Evolutionary conservation across 1,140 invertebrate species (phyloP), one percentile per base, ranked within the genome.

Genomic region (Radopholus similis): DNA sequence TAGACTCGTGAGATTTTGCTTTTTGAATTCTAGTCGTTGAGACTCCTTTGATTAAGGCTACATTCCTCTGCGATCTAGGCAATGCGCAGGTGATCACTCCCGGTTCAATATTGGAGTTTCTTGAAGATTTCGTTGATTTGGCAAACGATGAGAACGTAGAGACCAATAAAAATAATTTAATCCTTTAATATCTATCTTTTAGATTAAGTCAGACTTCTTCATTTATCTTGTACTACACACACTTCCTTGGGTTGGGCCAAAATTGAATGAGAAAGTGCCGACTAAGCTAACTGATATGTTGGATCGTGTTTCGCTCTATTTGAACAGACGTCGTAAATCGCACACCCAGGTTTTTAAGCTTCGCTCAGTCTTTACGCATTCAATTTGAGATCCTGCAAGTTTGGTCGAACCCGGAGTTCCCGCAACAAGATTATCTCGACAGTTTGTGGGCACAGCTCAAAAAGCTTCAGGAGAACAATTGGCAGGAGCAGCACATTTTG

Each of bases 341-440:
- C 74, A 80, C 49, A 21, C 77, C 4, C 21, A 38, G 26, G 21
- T 73, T 30, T 37, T 13, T 26, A 53, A 32, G 21, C 34, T 30
- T 21, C 49, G 21, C 23, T 66, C 55, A 9, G 69, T 62, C 15
- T 4, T 34, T 60, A 18, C 21, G 35, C n/a, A 35, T 34, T 4
- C 23, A 42, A 18, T 34, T 57, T 35, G 47, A 76, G 60, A 72
- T 75, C 23, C 84, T 98, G 40, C 87, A 91, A 84, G 92, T 97
- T 0, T 98, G 95, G 94, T 88, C 89, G 1, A 88, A 88, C 56
- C 91, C 95, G 81, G 88, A 89, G 3, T 93, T 92, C 37, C 93
- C 97, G 86, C 90, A 92, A 0, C 95, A 98, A 83, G 95, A 99
- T 85, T 97, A 98, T 83, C 85, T 99, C 60, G 95, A 98, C 80